These are phyloP conservation scores for Centropus unirufus DNA, from an alignment of 2,113 vertebrate species.

Conservation along the genomic window DNA sequence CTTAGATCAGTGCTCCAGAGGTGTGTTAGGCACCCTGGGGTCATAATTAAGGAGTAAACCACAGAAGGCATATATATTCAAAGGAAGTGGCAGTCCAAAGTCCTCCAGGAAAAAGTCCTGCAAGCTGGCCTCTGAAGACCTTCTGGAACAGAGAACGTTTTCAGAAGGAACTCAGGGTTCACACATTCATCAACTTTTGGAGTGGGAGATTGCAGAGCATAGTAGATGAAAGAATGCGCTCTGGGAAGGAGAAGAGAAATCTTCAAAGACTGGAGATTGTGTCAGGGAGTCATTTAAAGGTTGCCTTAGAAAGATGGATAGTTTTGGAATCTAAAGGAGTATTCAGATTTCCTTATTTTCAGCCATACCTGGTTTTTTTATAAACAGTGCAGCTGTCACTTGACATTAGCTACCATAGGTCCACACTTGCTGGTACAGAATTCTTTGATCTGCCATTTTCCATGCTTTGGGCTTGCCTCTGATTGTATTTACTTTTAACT, in stretches of 20 bases:
- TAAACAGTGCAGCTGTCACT: background rate
- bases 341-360: constrained; percentile 6
- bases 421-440: background rate
- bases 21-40: background rate
- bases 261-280: background rate
- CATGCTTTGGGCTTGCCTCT: background rate
- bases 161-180: background rate
- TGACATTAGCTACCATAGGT: background rate
- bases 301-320: background rate
- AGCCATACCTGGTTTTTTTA: background rate
- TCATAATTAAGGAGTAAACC: background rate
- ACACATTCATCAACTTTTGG: background rate
- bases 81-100: background rate
- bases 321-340: background rate
- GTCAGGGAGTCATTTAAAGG: background rate
- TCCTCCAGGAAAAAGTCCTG: constrained; percentile 8
- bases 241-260: background rate
- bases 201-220: background rate
- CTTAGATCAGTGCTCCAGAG: background rate
- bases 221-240: background rate
- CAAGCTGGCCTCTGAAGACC: background rate
- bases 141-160: background rate
- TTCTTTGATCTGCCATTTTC: constrained; percentile 32
- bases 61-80: background rate
- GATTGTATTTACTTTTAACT: constrained; percentile 9